phyloP scores from a whole-genome alignment of 2,888 invertebrate genomes.

The Drosophila seclusa region DNA sequence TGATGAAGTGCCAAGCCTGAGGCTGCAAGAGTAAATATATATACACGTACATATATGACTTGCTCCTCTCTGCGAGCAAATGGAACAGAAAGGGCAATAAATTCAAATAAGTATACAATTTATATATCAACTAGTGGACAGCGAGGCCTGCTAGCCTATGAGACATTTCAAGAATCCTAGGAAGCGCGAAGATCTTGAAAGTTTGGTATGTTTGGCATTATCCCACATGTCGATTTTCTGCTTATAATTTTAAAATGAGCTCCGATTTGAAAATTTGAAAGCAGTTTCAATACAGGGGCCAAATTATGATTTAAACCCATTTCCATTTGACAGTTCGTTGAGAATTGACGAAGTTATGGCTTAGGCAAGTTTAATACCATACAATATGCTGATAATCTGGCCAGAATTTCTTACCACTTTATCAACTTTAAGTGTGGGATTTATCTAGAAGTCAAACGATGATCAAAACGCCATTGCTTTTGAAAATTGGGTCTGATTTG shows the following conservation, averaged over 20 bases:
- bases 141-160: neutral
- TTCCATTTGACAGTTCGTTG: neutral
- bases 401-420: neutral
- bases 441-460: neutral
- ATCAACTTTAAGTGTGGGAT: neutral
- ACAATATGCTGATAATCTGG: neutral
- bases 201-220: neutral
- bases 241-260: neutral
- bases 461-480: neutral
- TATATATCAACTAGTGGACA: conserved; percentile 28
- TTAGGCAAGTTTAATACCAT: neutral
- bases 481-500: neutral
- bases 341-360: neutral
- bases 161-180: neutral
- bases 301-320: neutral
- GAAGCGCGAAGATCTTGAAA: neutral
- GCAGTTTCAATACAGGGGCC: neutral
- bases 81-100: conserved; percentile 56
- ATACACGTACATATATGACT: conserved; percentile 31
- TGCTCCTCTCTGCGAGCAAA: conserved; percentile 45
- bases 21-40: neutral
- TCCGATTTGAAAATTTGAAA: neutral
- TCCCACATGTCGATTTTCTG: neutral
- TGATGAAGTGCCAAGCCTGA: conserved; percentile 51
- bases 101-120: conserved; percentile 58